Evolutionary conservation across 2,113 vertebrate species (phyloP).

Genomic region (Alaudala cheleensis): DNA sequence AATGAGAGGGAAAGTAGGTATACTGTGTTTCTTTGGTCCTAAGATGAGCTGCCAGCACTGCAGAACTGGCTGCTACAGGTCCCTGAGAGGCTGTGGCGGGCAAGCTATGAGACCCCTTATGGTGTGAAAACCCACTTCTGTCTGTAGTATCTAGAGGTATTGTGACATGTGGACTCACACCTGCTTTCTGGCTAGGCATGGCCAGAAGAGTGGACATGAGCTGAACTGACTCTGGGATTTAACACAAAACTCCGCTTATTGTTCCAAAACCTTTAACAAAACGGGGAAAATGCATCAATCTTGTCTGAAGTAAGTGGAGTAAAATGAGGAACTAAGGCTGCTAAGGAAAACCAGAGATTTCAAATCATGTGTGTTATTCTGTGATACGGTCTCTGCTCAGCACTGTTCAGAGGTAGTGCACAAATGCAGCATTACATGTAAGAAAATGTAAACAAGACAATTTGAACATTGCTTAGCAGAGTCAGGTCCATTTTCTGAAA

Average conservation of each 20-base stretch:
- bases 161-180: background rate
- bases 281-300: background rate
- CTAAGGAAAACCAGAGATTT: background rate
- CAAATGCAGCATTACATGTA: constrained; percentile 4
- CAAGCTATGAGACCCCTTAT: background rate
- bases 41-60: background rate
- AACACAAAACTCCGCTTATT: background rate
- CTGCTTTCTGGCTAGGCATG: background rate
- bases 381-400: background rate
- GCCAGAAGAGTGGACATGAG: background rate
- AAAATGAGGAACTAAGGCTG: background rate
- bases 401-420: constrained; percentile 53
- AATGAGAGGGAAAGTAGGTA: background rate
- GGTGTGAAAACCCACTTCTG: background rate
- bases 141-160: background rate
- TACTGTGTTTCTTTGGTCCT: constrained; percentile 45
- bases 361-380: background rate
- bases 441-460: constrained; percentile 50
- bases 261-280: background rate
- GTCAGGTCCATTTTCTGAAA: background rate
- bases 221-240: background rate
- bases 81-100: background rate
- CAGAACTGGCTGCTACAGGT: background rate
- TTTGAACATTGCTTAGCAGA: constrained; percentile 27
- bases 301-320: background rate